phyloP scores from a whole-genome alignment of 2,888 invertebrate species.

The Conops quadrifasciatus region DNA sequence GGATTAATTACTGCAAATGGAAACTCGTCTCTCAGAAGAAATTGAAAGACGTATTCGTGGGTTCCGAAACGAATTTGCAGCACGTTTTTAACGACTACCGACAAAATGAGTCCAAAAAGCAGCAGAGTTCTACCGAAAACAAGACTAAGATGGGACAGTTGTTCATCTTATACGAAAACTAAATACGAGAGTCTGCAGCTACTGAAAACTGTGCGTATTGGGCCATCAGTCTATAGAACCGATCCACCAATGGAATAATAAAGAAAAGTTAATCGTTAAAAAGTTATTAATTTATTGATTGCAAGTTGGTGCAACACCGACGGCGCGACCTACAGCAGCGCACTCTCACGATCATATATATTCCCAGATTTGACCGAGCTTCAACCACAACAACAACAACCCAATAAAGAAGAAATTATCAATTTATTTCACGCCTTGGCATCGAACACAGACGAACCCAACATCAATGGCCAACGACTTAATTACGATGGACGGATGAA shows the following conservation, averaged over 20 bases:
- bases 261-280: slow-evolving; percentile 45
- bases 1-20: too few relatives aligned
- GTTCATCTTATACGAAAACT: background rate
- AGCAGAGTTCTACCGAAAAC: too few relatives aligned
- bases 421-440: slow-evolving; percentile 59
- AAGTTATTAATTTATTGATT: slow-evolving; percentile 9
- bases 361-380: slow-evolving; percentile 13
- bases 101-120: too few relatives aligned
- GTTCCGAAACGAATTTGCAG: too few relatives aligned
- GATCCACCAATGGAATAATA: slow-evolving; percentile 19
- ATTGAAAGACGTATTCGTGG: too few relatives aligned
- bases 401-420: slow-evolving; percentile 59
- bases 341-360: slow-evolving; percentile 27
- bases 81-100: too few relatives aligned
- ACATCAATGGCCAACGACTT: slow-evolving; percentile 49
- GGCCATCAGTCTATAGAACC: too few relatives aligned
- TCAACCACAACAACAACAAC: slow-evolving; percentile 17
- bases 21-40: too few relatives aligned
- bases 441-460: background rate
- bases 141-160: background rate
- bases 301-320: background rate
- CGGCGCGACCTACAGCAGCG: slow-evolving; percentile 52
- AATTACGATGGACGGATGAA: slow-evolving; percentile 46
- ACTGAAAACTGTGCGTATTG: too few relatives aligned
- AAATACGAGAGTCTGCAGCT: background rate